Base-by-base conservation (phyloP, 2,888 invertebrate species). In the Masnerella sp. region DNA sequence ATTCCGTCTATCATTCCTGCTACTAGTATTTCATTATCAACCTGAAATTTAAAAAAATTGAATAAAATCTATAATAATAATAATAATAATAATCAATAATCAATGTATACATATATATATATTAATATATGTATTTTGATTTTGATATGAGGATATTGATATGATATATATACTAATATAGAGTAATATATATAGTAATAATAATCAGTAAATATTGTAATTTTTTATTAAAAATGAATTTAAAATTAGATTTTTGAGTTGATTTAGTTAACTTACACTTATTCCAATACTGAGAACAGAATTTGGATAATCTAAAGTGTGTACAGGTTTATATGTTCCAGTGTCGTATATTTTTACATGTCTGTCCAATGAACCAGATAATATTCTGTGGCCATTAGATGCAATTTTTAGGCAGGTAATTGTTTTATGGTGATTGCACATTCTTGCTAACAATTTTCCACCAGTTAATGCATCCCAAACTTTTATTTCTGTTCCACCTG, bases 341-440 rank as follows among this genome's bases (percentile, higher is more conserved):
- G 95, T 90, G 85, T 98, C 97, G 87, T 96, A 97, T 76, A 98
- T 91, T 88, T 97, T 98, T 0, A 98, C 94, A 88, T 97, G 96
- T 75, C 96, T 92, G 87, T 99, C 99, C 61, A 99, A 89, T 2
- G 97, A 96, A 0, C 94, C 96, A 0, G 98, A 97, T 79, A 98
- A 87, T 14, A 99, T 89, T 81, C 96, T 91, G 76, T 92, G 93
- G 17, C 94, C 94, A 82, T 95, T 92, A 38, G 93, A 94, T 17
- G 95, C 95, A 72, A 98, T 90, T 76, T 92, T 90, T 47, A 99
- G 86, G 76, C 95, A 94, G 0, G 97, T 99, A 0, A 99, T 93
- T 0, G 98, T 96, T 89, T 99, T 99, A 87, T 98, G 97, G 88
- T 99, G 99, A 80, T 96, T 94, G 1, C 94, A 94, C 75, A 99